Evolutionary conservation across 1,140 invertebrate genomes (phyloP).

Genomic region (Phymorhynchus buccinoides): DNA sequence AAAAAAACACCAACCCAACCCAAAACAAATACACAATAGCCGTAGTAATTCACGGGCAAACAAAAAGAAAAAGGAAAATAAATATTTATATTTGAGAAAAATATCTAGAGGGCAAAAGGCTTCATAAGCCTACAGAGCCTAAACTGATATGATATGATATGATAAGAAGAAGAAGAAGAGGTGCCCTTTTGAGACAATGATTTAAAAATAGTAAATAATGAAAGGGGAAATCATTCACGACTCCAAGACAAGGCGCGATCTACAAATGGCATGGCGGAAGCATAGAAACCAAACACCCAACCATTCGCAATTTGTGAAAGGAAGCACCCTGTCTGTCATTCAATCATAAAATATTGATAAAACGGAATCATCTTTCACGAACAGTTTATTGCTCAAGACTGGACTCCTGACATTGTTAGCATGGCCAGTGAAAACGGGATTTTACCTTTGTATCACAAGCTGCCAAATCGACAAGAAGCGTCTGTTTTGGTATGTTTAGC

Average conservation of each 20-base stretch:
- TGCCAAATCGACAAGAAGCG: slow-evolving; percentile 9
- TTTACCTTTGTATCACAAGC: not conserved
- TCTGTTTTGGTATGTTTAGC: slow-evolving; percentile 16
- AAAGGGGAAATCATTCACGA: not conserved
- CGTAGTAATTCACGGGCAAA: no score
- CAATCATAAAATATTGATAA: not conserved
- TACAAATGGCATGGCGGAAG: not conserved
- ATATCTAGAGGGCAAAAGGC: no score
- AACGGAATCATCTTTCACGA: not conserved
- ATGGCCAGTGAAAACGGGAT: not conserved
- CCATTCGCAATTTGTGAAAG: no score
- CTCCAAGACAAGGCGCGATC: not conserved
- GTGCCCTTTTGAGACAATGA: not conserved
- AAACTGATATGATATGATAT: no score
- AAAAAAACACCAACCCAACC: no score
- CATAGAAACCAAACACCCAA: not conserved
- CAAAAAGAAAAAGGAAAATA: no score
- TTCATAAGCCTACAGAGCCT: no score
- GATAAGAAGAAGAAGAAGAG: no score
- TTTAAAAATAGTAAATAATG: not conserved
- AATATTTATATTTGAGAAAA: no score
- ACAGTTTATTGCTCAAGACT: no score
- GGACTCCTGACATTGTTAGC: not conserved
- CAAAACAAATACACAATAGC: no score
- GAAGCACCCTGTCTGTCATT: not conserved